phyloP scores from a whole-genome alignment of 2,797 vertebrate genomes.

The Spondyliosoma cantharus region DNA sequence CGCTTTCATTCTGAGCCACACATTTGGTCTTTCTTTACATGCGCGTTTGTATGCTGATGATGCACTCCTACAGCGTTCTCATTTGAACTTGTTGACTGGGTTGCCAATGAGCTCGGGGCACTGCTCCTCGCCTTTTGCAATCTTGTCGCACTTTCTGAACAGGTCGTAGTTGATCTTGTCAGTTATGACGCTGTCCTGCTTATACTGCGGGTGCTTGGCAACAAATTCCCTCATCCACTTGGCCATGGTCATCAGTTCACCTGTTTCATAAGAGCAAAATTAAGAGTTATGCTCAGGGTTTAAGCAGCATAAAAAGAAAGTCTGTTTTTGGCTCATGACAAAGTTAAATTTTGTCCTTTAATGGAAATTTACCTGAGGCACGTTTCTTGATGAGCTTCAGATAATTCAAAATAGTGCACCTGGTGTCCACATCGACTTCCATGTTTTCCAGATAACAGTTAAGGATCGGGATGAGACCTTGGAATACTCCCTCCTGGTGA shows the following conservation, averaged over 20 bases:
- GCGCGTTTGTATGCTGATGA: conserved; percentile 38
- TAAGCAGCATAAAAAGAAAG: background rate
- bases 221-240: conserved; percentile 98
- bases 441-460: conserved; percentile 99
- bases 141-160: conserved; percentile 90
- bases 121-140: conserved; percentile 89
- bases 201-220: conserved; percentile 91
- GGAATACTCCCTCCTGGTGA: conserved; percentile 94
- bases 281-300: background rate
- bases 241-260: conserved; percentile 97
- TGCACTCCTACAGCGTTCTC: conserved; percentile 29
- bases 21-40: conserved; percentile 85
- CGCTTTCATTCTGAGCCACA: conserved; percentile 68
- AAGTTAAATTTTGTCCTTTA: background rate
- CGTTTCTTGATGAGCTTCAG: conserved; percentile 98
- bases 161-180: conserved; percentile 98
- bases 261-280: conserved; percentile 72
- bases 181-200: conserved; percentile 94
- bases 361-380: conserved; percentile 89
- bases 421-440: conserved; percentile 98
- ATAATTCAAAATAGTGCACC: conserved; percentile 98
- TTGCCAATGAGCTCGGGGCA: conserved; percentile 94
- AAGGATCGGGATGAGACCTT: conserved; percentile 95
- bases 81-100: conserved; percentile 88
- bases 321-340: background rate